These are phyloP conservation scores for Gobionotothen gibberifrons DNA, from an alignment of 2,797 vertebrate species.

Conservation along the genomic window DNA sequence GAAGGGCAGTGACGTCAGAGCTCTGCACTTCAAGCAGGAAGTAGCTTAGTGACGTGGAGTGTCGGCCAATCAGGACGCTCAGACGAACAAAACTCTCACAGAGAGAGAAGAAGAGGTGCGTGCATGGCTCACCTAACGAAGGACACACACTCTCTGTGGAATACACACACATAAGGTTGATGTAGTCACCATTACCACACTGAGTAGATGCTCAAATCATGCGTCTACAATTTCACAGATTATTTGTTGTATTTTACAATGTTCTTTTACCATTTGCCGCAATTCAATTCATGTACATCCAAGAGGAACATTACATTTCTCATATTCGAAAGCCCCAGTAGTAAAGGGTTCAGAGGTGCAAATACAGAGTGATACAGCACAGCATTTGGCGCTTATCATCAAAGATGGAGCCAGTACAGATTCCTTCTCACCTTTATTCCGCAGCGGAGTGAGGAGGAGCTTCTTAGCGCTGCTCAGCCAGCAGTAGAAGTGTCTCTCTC, in stretches of 20 bases:
- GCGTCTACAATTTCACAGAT: background rate
- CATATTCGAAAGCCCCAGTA: background rate
- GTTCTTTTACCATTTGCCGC: background rate
- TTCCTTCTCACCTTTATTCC: slow-evolving; percentile 54
- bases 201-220: background rate
- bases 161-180: background rate
- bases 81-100: slow-evolving; percentile 90
- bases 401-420: background rate
- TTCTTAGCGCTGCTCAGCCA: slow-evolving; percentile 87
- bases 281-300: background rate
- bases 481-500: slow-evolving; percentile 91
- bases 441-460: slow-evolving; percentile 88
- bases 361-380: background rate
- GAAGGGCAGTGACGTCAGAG: slow-evolving; percentile 87
- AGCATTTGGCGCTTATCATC: background rate
- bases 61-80: slow-evolving; percentile 90
- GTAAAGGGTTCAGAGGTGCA: background rate
- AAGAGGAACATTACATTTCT: background rate
- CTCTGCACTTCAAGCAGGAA: slow-evolving; percentile 86
- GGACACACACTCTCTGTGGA: slow-evolving; percentile 59
- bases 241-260: background rate
- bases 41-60: slow-evolving; percentile 89
- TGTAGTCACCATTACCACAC: background rate
- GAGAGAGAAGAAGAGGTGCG: slow-evolving; percentile 89
- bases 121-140: slow-evolving; percentile 72